Evolutionary conservation across 2,113 vertebrate genomes (phyloP), one percentile per base, ranked within the genome.

Genomic region (Corythoichthys intestinalis): DNA sequence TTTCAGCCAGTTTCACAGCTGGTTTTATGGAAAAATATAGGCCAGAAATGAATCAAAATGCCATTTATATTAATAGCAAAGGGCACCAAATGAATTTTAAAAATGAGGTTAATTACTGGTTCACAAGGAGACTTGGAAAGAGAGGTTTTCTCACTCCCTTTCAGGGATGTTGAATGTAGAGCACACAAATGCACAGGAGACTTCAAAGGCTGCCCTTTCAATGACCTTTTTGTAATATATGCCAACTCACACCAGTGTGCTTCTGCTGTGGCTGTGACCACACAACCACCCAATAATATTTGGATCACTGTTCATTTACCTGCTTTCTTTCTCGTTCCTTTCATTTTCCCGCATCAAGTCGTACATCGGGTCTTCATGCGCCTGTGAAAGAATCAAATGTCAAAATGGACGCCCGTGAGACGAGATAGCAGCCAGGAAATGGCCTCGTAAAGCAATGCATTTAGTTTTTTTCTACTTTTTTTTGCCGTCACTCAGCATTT

Each of bases 351-450:
- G 91, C 74, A 97, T 95, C 69, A 96, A 88, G 78, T 97, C 94
- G 2, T 97, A 98, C 96, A 97, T 98, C 35, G 96, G 96, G 79
- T 98, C 96, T 91, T 98, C 96, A 13, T 97, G 96, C 69, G 96
- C 96, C 96, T 98, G 44, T 4, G 72, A 63, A 77, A 66, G 6
- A 74, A 17, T 50, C 5, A 58, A 12, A 6, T 4, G 53, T 54
- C 28, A 70, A 65, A 20, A 52, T 2, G 11, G 34, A 38, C 28
- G 11, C 1, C 37, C 2, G 50, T 46, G 15, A 53, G 35, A 39
- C 4, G 2, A 53, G 39, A 2, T 38, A 2, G 56, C 47, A 20
- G n/a, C 11, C 50, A n/a, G 49, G 35, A 53, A 58, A 58, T 37
- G 56, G 34, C 13, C 34, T 58, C 34, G 35, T 58, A 66, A 44